Base-by-base conservation (phyloP, 2,888 invertebrate species). In the Crossocerus cetratus region DNA sequence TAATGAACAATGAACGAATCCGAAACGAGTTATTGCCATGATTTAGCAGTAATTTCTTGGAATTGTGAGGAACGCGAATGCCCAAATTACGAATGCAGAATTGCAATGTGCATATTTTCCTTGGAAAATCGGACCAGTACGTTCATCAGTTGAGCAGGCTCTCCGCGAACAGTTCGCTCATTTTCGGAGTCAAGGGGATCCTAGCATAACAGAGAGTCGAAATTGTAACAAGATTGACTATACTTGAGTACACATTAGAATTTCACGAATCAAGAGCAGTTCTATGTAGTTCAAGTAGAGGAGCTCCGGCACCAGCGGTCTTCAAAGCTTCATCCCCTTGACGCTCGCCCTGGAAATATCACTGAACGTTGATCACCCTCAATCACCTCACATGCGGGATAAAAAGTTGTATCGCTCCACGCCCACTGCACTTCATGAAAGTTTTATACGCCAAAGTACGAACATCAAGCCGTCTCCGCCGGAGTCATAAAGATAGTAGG, bases 241-340 rank as follows among this genome's bases (percentile, higher is more conserved):
- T 62, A 16, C 14, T n/a, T 14, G 22, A n/a, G 20, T 59, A 54
- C 44, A 69, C 69, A 76, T 65, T 67, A 54, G 21, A 55, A 67
- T 71, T 61, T 54, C 64, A 60, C 16, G 56, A 66, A 64, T 68
- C 64, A 65, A 66, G 45, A 49, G 61, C 45, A 49, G 21, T 32
- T 18, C 16, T 21, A 53, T n/a, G 2, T 8, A 44, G 49, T 22
- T 44, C 60, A 22, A 49, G 3, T 16, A 16, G 16, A 1, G 1
- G 14, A 49, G 16, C 45, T 45, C 2, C 42, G 65, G 43, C 20
- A 53, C 54, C 14, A 20, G 13, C 44, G 49, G 49, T 43, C 3
- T 20, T 16, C 16, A 13, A 55, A 49, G 13, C 45, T 62, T 44
- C 63, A 62, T 59, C 49, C 53, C 45, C 16, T 69, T 60, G 44